Conservation (phyloP, 2,797 vertebrate genomes). For the Bufotes viridis region DNA sequence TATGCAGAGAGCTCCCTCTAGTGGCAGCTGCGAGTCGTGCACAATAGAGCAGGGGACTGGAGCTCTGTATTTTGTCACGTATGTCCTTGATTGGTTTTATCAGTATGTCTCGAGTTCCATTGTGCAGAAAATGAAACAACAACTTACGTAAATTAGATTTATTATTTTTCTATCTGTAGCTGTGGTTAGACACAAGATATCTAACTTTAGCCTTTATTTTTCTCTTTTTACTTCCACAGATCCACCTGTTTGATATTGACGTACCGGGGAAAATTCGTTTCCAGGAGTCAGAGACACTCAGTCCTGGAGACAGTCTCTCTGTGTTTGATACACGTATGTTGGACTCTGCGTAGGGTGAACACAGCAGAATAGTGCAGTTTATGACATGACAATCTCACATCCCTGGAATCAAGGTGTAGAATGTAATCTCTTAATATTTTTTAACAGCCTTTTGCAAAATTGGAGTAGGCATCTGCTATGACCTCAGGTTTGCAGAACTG, state of each 20-base stretch:
- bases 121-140: not conserved
- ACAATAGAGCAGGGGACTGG: too few relatives aligned
- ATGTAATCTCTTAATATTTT: not conserved
- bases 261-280: constrained; percentile 94
- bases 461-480: constrained; percentile 98
- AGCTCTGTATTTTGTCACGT: too few relatives aligned
- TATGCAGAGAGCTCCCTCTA: too few relatives aligned
- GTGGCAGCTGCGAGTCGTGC: too few relatives aligned
- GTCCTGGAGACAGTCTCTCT: constrained; percentile 85
- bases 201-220: not conserved
- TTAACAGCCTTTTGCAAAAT: constrained; percentile 91
- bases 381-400: not conserved
- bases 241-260: constrained; percentile 96
- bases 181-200: not conserved
- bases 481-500: constrained; percentile 94
- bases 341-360: not conserved
- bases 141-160: too few relatives aligned
- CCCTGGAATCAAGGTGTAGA: not conserved
- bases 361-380: not conserved
- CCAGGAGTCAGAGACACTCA: constrained; percentile 93
- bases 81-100: too few relatives aligned
- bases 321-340: constrained; percentile 90
- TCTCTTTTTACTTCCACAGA: constrained; percentile 73
- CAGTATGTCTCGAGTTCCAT: not conserved
- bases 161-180: not conserved